Percentiles rank a stretch among this genome's conserved stretches.
Evolutionary conservation across 2,888 invertebrate species (phyloP).

Genomic region (Sympetrum striolatum): DNA sequence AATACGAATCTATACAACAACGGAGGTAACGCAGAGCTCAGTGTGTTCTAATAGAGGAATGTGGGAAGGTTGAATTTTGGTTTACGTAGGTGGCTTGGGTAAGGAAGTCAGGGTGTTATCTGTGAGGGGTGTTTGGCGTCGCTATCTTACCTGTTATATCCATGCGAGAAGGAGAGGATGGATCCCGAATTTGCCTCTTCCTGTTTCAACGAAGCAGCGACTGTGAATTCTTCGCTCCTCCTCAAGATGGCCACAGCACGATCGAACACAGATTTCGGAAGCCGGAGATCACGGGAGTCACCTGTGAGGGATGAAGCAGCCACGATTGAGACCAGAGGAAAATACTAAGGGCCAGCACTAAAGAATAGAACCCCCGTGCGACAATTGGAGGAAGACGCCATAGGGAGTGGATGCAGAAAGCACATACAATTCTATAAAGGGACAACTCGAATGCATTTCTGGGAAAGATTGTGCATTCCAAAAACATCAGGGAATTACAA

Average conservation of each 20-base stretch:
- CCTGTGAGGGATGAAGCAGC: conserved; percentile 61
- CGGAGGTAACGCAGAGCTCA: neutral
- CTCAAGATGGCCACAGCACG: conserved; percentile 73
- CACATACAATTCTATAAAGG: no score
- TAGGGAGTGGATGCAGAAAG: no score
- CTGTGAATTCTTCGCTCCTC: conserved; percentile 79
- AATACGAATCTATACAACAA: no score
- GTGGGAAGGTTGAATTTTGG: neutral
- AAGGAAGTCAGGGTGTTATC: neutral
- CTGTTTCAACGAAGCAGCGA: conserved; percentile 78
- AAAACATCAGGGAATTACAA: no score
- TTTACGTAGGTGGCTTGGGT: neutral
- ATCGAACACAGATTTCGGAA: conserved; percentile 72
- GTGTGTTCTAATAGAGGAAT: no score
- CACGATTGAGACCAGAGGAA: neutral
- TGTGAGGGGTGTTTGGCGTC: neutral
- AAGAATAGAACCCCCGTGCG: no score
- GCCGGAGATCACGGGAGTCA: conserved; percentile 74
- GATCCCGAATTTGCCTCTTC: conserved; percentile 83
- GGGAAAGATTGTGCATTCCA: no score
- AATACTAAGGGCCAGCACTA: no score
- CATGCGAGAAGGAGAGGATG: conserved; percentile 82
- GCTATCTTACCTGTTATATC: conserved; percentile 71
- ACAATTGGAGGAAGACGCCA: no score
- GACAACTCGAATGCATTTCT: no score